Base-by-base conservation (phyloP, 2,113 vertebrate species). In the Anarrhichthys ocellatus region DNA sequence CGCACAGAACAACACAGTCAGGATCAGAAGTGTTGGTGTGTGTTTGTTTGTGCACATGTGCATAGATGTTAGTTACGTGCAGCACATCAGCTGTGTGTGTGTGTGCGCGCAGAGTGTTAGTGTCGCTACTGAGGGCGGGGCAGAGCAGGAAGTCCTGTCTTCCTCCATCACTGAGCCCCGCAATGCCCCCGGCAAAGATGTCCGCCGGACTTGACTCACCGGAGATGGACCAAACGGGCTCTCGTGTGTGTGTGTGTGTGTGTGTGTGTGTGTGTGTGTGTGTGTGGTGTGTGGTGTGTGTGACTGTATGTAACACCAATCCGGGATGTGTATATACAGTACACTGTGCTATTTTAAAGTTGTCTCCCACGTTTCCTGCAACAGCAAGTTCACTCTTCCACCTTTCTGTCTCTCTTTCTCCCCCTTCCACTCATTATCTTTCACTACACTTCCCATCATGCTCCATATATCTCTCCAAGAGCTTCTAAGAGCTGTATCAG, bases 101-200 rank as follows among this genome's bases (percentile, higher is more conserved):
- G 1, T 38, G 32, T 27, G 50, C 69, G 75, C n/a, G 48, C 85
- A 14, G 65, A 68, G 66, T 38, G 32, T 70, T 29, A 24, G 87
- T 88, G 87, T 80, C 17, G 62, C 63, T 58, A 64, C 78, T 42
- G 36, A 54, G 76, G 88, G 80, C 86, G 42, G 76, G 88, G 80
- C 87, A 78, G 82, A n/a, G 11, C 87, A 92, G 90, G 90, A 93
- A 89, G 89, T 78, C 61, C 36, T 6, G 40, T 89, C 86, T 87
- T 90, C 81, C 82, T 64, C 58, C 72, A 75, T 86, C 84, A 71
- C 68, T 46, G 84, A 87, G 29, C 80, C 70, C 81, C 76, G 71
- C 73, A 81, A 89, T 84, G 76, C 76, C 85, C 56, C 52, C 18
- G 32, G 78, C 44, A 82, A 77, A 84, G 77, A 87, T 85, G 80